phyloP scores from a whole-genome alignment of 2,888 invertebrate species.

The Cheilosia vernalis region DNA sequence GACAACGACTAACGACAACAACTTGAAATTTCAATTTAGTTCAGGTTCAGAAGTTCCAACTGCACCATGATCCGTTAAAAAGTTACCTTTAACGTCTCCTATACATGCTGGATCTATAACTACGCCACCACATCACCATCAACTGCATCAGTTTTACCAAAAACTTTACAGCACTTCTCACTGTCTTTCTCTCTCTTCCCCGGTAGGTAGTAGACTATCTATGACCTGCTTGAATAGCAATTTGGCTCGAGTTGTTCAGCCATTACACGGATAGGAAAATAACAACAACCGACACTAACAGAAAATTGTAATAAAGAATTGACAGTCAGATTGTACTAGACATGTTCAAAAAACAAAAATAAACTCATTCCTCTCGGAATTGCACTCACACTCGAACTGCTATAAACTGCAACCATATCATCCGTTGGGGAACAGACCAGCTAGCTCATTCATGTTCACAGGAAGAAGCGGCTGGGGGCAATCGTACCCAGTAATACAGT shows the following conservation, averaged over 20 bases:
- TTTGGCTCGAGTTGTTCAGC: slow-evolving; percentile 64
- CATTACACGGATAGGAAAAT: slow-evolving; percentile 34
- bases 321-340: slow-evolving; percentile 70
- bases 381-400: not conserved
- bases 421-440: not conserved
- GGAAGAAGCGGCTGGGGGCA: slow-evolving; percentile 47
- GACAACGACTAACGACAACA: slow-evolving; percentile 61
- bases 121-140: slow-evolving; percentile 9
- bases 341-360: slow-evolving; percentile 70
- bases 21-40: slow-evolving; percentile 73
- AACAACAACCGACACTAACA: slow-evolving; percentile 55
- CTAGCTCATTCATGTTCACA: slow-evolving; percentile 1
- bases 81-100: slow-evolving; percentile 54
- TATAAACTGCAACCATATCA: not conserved
- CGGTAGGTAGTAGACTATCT: not conserved
- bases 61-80: slow-evolving; percentile 71
- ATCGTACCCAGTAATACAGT: slow-evolving; percentile 64
- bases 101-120: not conserved
- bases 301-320: slow-evolving; percentile 70
- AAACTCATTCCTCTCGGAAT: slow-evolving; percentile 26
- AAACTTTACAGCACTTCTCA: slow-evolving; percentile 22
- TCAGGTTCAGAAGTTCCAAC: slow-evolving; percentile 68
- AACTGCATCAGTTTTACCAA: slow-evolving; percentile 26
- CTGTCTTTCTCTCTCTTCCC: slow-evolving; percentile 5
- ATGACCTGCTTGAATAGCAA: slow-evolving; percentile 59